Evolutionary conservation across 2,888 invertebrate genomes (phyloP), one percentile per base, ranked within the genome.

Genomic region (Melinaea menophilus): DNA sequence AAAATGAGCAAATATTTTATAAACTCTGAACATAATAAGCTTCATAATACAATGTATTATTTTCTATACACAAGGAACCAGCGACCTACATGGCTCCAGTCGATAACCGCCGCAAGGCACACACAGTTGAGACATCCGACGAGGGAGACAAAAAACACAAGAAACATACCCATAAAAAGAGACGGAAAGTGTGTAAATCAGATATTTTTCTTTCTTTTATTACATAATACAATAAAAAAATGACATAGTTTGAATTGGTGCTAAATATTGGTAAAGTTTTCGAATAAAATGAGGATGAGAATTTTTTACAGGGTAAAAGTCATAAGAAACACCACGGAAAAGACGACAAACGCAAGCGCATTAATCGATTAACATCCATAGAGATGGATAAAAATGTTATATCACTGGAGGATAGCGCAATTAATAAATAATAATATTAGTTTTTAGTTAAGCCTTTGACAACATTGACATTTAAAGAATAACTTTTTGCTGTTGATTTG

Each of bases 31-130:
- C 11, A 9, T 9, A 41, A 9, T 41, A 41, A 41, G 9, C 9
- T 41, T 41, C 41, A 41, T 3, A 41, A 9, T 9, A 41, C 3
- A 41, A 41, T 2, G 4, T 41, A 41, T 41, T 1, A 7, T 9
- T 35, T 55, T 46, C 22, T 45, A 31, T 3, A 55, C 51, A 41
- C 7, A 67, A 87, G 88, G 88, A 85, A 63, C 84, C 86, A 2
- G 69, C 75, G 3, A 85, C 82, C 0, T 89, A 88, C 72, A 85
- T 88, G 87, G 89, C 87, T 0, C 87, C 88, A 0, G 82, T 86
- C 0, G 86, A 86, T 1, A 79, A 70, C 2, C 72, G 75, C 0
- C 76, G 77, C 0, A 83, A 79, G 37, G 4, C 12, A 7, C 73
- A 68, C 59, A 35, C 59, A 31, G 7, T 11, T 41, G 55, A 63